Conservation (phyloP, 2,888 invertebrate genomes). For the Caenorhabditis japonica region DNA sequence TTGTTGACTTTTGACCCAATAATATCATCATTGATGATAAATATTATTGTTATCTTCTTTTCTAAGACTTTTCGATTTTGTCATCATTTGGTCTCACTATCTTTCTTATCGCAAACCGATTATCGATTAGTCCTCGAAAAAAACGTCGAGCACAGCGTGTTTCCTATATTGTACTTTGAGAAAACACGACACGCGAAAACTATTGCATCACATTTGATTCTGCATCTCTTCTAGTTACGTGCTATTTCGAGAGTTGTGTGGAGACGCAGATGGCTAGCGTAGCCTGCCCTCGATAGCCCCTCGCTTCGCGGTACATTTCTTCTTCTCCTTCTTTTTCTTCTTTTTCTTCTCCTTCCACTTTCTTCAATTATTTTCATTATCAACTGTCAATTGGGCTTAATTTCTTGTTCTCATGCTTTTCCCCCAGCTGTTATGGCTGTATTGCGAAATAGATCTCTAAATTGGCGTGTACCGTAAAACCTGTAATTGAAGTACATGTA, state of each 20-base stretch:
- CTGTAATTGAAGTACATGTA: no score
- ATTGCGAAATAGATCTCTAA: no score
- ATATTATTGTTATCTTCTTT: no score
- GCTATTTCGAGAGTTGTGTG: background rate
- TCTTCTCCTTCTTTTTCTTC: slow-evolving; percentile 1
- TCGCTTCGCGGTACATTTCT: background rate
- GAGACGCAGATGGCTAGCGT: background rate
- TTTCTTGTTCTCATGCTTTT: background rate
- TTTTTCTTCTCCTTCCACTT: slow-evolving; percentile 8
- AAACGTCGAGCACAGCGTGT: slow-evolving; percentile 4
- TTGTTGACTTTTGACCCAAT: no score
- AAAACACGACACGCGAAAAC: slow-evolving; percentile 27
- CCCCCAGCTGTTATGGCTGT: no score
- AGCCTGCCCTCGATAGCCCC: background rate
- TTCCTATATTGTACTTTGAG: slow-evolving; percentile 14
- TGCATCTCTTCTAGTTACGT: background rate
- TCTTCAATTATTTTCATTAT: slow-evolving; percentile 15
- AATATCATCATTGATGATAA: slow-evolving; percentile 30
- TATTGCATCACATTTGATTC: slow-evolving; percentile 49
- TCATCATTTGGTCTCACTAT: slow-evolving; percentile 21
- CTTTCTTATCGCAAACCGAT: slow-evolving; percentile 10
- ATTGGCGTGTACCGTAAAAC: no score
- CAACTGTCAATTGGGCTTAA: slow-evolving; percentile 6
- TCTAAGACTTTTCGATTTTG: no score
- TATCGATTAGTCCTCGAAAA: slow-evolving; percentile 6